Evolutionary conservation across 2,888 invertebrate genomes (phyloP).

Genomic region (Schizotus pectinicornis): DNA sequence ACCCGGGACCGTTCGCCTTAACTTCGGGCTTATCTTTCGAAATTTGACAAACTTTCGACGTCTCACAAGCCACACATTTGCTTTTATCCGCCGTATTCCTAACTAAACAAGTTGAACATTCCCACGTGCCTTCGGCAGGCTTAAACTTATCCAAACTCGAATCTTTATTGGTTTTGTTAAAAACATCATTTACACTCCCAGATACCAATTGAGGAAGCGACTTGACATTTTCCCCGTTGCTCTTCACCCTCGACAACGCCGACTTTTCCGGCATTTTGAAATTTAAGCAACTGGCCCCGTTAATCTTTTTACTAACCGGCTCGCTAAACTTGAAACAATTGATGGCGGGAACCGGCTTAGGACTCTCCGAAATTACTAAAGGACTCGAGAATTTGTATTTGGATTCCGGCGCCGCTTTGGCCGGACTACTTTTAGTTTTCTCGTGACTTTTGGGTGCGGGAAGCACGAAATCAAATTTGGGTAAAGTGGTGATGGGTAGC

Average conservation of each 20-base stretch:
- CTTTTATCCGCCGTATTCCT: conserved; percentile 59
- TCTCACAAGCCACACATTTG: conserved; percentile 64
- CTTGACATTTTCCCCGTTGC: conserved; percentile 35
- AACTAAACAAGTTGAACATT: conserved; percentile 66
- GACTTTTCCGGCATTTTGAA: conserved; percentile 41
- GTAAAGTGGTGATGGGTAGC: conserved; percentile 64
- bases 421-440: conserved; percentile 13
- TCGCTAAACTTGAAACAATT: conserved; percentile 66
- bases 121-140: conserved; percentile 58
- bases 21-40: conserved; percentile 3
- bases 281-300: conserved; percentile 21
- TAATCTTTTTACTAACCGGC: conserved; percentile 56
- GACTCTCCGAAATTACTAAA: conserved; percentile 56
- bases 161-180: conserved; percentile 36
- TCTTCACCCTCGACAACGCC: conserved; percentile 31
- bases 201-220: conserved; percentile 51
- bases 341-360: conserved; percentile 57
- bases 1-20: conserved; percentile 32
- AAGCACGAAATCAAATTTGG: conserved; percentile 63
- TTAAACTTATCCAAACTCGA: conserved; percentile 40
- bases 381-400: conserved; percentile 61
- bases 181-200: conserved; percentile 59
- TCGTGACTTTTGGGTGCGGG: conserved; percentile 45
- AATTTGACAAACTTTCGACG: conserved; percentile 31
- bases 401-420: conserved; percentile 33